phyloP scores from a whole-genome alignment of 1,140 invertebrate genomes.

The Lithobius niger region DNA sequence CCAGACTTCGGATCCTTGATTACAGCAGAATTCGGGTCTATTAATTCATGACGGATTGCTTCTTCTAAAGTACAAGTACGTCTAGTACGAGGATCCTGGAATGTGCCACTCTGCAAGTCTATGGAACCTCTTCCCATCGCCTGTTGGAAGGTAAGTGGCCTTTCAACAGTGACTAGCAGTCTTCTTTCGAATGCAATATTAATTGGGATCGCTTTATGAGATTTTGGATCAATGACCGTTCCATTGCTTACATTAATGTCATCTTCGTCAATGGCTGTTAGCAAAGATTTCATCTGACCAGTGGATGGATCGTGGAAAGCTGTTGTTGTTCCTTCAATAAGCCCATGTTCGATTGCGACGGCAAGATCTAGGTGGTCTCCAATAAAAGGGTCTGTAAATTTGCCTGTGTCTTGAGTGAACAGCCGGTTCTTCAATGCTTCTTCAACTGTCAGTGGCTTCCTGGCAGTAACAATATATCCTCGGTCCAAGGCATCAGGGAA shows the following conservation, averaged over 20 bases:
- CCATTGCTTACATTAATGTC: conserved; percentile 61
- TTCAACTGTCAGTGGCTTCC: conserved; percentile 53
- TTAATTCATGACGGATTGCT: conserved; percentile 57
- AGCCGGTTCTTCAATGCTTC: conserved; percentile 60
- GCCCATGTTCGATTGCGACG: conserved; percentile 51
- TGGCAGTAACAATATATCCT: conserved; percentile 57
- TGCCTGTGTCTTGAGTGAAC: conserved; percentile 59
- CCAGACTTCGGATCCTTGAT: conserved; percentile 62
- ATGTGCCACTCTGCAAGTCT: conserved; percentile 33
- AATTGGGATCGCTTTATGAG: conserved; percentile 52
- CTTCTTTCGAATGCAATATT: conserved; percentile 54
- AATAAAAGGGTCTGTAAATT: conserved; percentile 57
- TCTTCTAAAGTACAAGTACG: conserved; percentile 60
- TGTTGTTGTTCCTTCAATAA: conserved; percentile 62
- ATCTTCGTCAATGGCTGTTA: conserved; percentile 60
- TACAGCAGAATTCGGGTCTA: conserved; percentile 57
- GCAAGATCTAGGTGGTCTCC: conserved; percentile 54
- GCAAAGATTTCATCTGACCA: conserved; percentile 54
- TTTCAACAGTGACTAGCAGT: conserved; percentile 54
- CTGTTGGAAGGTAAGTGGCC: conserved; percentile 47
- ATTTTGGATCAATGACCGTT: conserved; percentile 58
- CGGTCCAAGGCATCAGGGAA: conserved; percentile 46
- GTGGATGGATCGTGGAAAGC: conserved; percentile 58
- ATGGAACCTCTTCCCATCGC: conserved; percentile 37
- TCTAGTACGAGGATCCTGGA: conserved; percentile 34